phyloP scores from a whole-genome alignment of 2,888 invertebrate species.

The Calameuta filiformis region DNA sequence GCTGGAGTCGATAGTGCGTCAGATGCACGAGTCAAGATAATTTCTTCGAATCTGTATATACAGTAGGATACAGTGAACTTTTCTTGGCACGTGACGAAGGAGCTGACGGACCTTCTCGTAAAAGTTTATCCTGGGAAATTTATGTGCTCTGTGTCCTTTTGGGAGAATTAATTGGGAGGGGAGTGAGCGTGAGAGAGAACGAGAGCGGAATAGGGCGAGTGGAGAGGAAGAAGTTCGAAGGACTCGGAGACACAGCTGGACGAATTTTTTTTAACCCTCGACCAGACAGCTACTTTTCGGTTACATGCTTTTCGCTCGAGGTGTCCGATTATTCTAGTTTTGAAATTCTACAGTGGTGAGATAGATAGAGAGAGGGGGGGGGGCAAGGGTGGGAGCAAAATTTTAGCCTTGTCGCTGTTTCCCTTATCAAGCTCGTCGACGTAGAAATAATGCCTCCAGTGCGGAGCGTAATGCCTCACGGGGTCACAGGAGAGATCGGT shows the following conservation, averaged over 20 bases:
- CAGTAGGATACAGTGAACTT: neutral
- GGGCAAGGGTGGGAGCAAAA: neutral
- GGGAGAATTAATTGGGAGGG: slow-evolving; percentile 5
- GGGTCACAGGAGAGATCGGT: neutral
- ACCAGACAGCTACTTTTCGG: neutral
- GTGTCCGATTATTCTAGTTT: neutral
- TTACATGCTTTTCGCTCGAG: neutral
- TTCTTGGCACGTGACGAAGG: neutral
- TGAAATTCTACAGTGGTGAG: slow-evolving; percentile 11
- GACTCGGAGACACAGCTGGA: slow-evolving; percentile 2
- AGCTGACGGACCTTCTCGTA: neutral
- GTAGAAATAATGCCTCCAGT: neutral
- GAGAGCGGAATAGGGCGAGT: neutral
- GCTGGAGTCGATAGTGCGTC: neutral
- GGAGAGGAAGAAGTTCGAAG: slow-evolving; percentile 7
- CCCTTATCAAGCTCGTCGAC: neutral
- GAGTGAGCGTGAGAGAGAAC: neutral
- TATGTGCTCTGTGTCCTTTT: neutral
- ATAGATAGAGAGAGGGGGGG: slow-evolving; percentile 8
- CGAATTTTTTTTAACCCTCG: neutral
- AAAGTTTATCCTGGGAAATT: neutral
- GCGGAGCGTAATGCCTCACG: neutral
- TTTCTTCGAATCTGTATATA: neutral
- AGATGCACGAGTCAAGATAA: neutral
- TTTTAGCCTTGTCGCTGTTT: neutral